Evolutionary conservation across 2,797 vertebrate species (phyloP).

Genomic region (Enteromius argenteus): DNA sequence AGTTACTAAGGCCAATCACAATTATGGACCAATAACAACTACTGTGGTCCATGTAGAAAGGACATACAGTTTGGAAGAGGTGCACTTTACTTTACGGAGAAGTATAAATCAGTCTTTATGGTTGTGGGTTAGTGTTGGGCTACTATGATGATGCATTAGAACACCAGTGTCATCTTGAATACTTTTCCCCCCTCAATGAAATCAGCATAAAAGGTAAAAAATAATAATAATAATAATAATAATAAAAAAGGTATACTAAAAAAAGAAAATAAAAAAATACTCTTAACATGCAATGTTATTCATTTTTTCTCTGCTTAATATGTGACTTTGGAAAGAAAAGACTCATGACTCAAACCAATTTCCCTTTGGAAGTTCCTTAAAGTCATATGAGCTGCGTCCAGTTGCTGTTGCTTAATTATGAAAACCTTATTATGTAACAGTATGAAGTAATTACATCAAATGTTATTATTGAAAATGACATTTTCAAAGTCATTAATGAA

Average conservation of each 20-base stretch:
- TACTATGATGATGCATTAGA: not conserved
- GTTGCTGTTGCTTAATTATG: not conserved
- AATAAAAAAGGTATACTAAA: not conserved
- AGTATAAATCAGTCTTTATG: not conserved
- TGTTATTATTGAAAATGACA: not conserved
- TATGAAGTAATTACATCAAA: not conserved
- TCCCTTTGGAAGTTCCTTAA: slow-evolving; percentile 20
- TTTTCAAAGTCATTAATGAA: not conserved
- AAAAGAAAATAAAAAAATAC: not conserved
- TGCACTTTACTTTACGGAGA: not conserved
- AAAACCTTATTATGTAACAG: not conserved
- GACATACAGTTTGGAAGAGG: not conserved
- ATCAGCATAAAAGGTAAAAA: not conserved
- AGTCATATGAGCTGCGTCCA: not conserved
- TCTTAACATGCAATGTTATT: not conserved
- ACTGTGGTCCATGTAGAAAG: not conserved
- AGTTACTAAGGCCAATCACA: not conserved
- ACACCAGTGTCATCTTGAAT: not conserved
- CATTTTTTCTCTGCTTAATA: not conserved
- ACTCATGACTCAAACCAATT: not conserved
- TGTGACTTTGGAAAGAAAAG: not conserved
- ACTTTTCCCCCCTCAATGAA: not conserved
- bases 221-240: too few species aligned
- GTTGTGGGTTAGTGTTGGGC: not conserved
- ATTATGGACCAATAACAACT: not conserved